Conservation (phyloP, 2,888 invertebrate species). For the Leptinotarsa rubiginosa region DNA sequence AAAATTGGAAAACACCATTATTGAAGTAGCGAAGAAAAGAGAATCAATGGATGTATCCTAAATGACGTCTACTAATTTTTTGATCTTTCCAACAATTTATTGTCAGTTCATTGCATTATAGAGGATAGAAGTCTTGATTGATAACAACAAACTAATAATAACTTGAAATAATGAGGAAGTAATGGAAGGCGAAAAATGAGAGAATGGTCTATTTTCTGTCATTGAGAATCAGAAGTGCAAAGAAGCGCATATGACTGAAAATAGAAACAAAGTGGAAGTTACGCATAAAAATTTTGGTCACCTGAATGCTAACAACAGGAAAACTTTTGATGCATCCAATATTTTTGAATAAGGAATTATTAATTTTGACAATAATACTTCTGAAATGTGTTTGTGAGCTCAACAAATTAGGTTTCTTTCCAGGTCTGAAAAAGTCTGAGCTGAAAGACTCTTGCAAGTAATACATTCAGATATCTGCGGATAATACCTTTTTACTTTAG, state of each 20-base stretch:
- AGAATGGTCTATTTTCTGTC: not conserved
- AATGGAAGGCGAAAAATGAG: not conserved
- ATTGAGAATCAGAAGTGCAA: not conserved
- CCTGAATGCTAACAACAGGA: too few relatives aligned
- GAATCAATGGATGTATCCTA: slow-evolving; percentile 3
- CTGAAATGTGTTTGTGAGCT: too few relatives aligned
- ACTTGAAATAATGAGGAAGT: not conserved
- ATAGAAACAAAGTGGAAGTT: too few relatives aligned
- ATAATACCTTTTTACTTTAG: not conserved
- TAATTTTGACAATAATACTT: too few relatives aligned
- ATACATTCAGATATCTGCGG: not conserved
- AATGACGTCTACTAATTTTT: not conserved
- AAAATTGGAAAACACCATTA: not conserved
- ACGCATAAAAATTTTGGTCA: too few relatives aligned
- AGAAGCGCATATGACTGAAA: too few relatives aligned
- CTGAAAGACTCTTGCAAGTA: too few relatives aligned
- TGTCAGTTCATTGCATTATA: not conserved
- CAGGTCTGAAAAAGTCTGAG: too few relatives aligned
- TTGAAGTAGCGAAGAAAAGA: not conserved
- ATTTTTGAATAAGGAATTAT: too few relatives aligned
- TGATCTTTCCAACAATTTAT: not conserved
- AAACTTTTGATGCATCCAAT: too few relatives aligned
- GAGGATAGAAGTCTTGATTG: not conserved
- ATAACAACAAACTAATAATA: not conserved
- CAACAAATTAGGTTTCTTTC: too few relatives aligned